Evolutionary conservation across 2,888 invertebrate genomes (phyloP), one percentile per base, ranked within the genome.

Genomic region (Acanthosepion pharaonis): DNA sequence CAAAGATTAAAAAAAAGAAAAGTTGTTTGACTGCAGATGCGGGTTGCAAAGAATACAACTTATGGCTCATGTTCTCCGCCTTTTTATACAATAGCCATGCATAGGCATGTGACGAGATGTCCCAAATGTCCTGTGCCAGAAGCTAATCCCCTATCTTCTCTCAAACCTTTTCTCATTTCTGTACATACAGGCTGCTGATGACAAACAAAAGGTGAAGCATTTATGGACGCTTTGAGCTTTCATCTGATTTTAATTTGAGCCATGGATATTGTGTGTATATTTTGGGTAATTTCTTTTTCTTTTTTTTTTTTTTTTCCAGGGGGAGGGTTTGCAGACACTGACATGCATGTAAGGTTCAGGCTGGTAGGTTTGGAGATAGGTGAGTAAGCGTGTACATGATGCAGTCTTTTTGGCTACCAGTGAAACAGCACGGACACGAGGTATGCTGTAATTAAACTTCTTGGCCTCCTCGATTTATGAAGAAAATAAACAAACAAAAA

Each of bases 111-210:
- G 78, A 78, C n/a, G n/a, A n/a, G n/a, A 78, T 2, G 78, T 78
- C 78, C 78, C 78, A 78, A n/a, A 78, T 78, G 78, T n/a, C 78
- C n/a, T 78, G n/a, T n/a, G n/a, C 78, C n/a, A 78, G 78, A n/a
- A 3, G n/a, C 78, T 78, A 78, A 33, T 3, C n/a, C 78, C n/a
- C 78, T n/a, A 9, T 18, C n/a, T 15, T 3, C n/a, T 11, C n/a
- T n/a, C n/a, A 11, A 3, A 20, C n/a, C n/a, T 2, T 42, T 11
- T 15, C 15, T 78, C 33, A 33, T 78, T 78, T 33, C 11, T 78
- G 78, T 33, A 78, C n/a, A n/a, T 33, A 78, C 78, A 78, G 78
- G 78, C 78, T 15, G n/a, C 11, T 33, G 78, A 78, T n/a, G 78
- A n/a, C 33, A n/a, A n/a, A 78, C 78, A 78, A 78, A 78, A 78